Evolutionary conservation across 2,113 vertebrate genomes (phyloP).

Genomic region (Platichthys stellatus): DNA sequence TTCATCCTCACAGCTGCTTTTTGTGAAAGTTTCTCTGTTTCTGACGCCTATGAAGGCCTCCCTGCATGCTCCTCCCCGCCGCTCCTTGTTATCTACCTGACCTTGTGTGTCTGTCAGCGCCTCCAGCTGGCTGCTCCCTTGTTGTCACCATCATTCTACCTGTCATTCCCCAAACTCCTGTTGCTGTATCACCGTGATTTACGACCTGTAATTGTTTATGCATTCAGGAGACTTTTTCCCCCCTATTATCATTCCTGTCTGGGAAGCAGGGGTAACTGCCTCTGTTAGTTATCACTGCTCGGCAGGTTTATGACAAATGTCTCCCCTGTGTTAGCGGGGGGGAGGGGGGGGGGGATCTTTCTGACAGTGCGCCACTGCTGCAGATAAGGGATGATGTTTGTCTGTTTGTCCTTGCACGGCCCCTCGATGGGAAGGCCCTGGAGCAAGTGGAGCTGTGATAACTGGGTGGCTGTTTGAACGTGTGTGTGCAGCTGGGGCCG

Average conservation of each 20-base stretch:
- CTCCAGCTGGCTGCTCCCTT: constrained; percentile 38
- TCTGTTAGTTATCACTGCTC: constrained; percentile 55
- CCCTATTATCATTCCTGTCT: constrained; percentile 53
- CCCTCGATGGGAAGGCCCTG: constrained; percentile 21
- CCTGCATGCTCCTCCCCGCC: constrained; percentile 1
- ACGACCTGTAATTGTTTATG: constrained; percentile 43
- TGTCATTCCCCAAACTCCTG: constrained; percentile 28
- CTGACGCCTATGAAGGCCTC: constrained; percentile 8
- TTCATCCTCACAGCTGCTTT: not conserved
- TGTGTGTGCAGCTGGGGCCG: constrained; percentile 27
- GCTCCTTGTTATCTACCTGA: constrained; percentile 41
- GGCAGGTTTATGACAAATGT: constrained; percentile 70
- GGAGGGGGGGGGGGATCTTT: constrained; percentile 21
- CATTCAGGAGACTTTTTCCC: constrained; percentile 48
- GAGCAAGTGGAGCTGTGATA: constrained; percentile 32
- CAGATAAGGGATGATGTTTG: constrained; percentile 45
- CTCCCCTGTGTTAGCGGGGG: constrained; percentile 34
- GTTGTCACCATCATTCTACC: constrained; percentile 53
- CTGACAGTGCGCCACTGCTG: constrained; percentile 22
- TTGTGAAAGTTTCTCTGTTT: not conserved
- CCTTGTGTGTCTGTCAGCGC: constrained; percentile 25
- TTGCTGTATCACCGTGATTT: constrained; percentile 53
- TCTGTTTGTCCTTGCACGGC: constrained; percentile 38
- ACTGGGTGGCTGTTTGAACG: constrained; percentile 30
- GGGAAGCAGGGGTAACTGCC: constrained; percentile 47